Percentiles rank a stretch among this genome's conserved stretches.
Conservation (phyloP, 2,113 vertebrate genomes). For the Thermophis baileyi region DNA sequence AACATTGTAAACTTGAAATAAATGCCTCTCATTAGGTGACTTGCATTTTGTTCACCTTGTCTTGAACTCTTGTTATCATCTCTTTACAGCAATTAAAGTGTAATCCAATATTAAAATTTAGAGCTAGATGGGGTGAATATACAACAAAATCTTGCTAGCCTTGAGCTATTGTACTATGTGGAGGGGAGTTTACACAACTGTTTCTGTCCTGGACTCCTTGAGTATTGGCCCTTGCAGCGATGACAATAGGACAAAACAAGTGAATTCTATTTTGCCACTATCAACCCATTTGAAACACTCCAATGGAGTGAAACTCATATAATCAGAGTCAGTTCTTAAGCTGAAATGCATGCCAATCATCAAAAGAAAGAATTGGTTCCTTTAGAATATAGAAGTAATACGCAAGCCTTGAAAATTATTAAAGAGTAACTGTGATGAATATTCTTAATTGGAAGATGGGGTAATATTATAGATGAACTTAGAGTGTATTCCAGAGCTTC, state of each 20-base stretch:
- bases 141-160: background rate
- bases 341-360: background rate
- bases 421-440: background rate
- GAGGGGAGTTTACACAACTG: background rate
- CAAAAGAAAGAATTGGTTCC: background rate
- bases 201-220: background rate
- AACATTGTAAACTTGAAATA: background rate
- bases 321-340: background rate
- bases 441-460: background rate
- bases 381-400: background rate
- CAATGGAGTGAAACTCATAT: background rate
- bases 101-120: background rate
- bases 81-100: background rate
- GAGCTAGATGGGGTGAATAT: background rate
- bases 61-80: background rate
- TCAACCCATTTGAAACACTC: background rate
- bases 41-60: background rate
- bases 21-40: background rate
- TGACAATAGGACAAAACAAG: background rate
- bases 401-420: background rate
- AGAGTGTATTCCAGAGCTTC: background rate
- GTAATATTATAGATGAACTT: background rate
- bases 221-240: background rate
- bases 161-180: background rate
- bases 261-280: background rate